phyloP scores from a whole-genome alignment of 2,797 vertebrate genomes.

The Ficedula albicollis region DNA sequence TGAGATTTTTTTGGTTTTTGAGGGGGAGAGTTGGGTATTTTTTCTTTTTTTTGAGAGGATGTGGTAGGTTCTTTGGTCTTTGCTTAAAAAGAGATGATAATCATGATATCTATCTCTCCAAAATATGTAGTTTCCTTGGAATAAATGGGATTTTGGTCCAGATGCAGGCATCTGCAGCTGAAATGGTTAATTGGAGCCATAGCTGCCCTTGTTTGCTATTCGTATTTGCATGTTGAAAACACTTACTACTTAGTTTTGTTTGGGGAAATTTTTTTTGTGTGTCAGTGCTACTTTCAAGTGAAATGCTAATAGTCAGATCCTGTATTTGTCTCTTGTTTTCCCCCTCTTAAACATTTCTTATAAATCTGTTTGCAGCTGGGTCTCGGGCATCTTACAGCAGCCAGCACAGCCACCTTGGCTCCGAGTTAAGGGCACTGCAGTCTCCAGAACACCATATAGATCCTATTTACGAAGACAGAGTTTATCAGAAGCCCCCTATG shows the following conservation, averaged over 20 bases:
- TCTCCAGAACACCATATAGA: conserved; percentile 97
- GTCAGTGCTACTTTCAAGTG: neutral
- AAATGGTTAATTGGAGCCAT: neutral
- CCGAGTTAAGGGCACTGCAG: conserved; percentile 91
- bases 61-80: neutral
- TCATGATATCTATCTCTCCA: neutral
- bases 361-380: conserved; percentile 77
- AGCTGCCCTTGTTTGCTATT: neutral
- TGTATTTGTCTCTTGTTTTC: neutral
- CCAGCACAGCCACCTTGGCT: conserved; percentile 92
- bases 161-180: neutral
- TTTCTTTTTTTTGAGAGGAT: neutral
- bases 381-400: conserved; percentile 95
- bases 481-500: conserved; percentile 97
- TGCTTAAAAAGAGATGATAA: neutral
- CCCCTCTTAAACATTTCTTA: neutral
- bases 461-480: conserved; percentile 96
- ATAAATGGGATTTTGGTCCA: conserved; percentile 1
- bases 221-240: neutral
- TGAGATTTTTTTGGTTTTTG: neutral
- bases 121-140: neutral
- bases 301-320: neutral
- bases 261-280: neutral
- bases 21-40: rapidly evolving
- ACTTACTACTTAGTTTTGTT: neutral